Evolutionary conservation across 2,113 vertebrate species (phyloP).

Genomic region (Epinephelus fuscoguttatus): DNA sequence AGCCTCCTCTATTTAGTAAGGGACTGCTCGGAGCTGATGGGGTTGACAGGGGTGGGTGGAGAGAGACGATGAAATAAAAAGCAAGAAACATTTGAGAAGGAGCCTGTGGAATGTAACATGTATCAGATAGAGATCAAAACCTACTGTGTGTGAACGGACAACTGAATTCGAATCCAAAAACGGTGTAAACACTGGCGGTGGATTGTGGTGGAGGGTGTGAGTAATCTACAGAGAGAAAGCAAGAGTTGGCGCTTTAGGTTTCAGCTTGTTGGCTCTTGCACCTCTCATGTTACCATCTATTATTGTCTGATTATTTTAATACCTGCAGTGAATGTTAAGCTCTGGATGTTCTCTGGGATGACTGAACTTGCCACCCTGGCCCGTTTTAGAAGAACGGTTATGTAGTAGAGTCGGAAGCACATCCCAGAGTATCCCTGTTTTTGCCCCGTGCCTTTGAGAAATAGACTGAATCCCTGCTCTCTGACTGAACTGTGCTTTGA

Average conservation of each 20-base stretch:
- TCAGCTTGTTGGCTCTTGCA: background rate
- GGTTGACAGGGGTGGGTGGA: background rate
- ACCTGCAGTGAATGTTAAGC: slow-evolving; percentile 9
- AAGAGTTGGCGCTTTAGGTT: background rate
- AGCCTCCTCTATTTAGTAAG: slow-evolving; percentile 36
- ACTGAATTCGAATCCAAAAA: slow-evolving; percentile 13
- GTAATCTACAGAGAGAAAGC: background rate
- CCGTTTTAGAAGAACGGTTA: background rate
- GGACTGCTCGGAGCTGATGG: slow-evolving; percentile 12
- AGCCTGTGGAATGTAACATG: slow-evolving; percentile 6
- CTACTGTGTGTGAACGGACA: background rate
- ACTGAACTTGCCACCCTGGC: background rate
- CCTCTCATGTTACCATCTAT: slow-evolving; percentile 11
- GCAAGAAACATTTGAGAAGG: slow-evolving; percentile 6
- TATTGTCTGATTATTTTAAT: slow-evolving; percentile 31
- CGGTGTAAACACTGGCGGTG: background rate
- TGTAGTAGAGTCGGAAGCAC: background rate
- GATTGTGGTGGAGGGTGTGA: background rate
- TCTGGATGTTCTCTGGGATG: background rate
- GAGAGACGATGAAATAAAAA: background rate
- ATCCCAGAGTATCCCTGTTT: background rate
- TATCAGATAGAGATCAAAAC: background rate
- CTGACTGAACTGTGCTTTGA: slow-evolving; percentile 14
- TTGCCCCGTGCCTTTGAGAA: background rate
- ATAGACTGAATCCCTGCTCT: background rate